These are phyloP conservation scores for Athene noctua DNA, from an alignment of 2,113 vertebrate genomes.

Conservation along the genomic window DNA sequence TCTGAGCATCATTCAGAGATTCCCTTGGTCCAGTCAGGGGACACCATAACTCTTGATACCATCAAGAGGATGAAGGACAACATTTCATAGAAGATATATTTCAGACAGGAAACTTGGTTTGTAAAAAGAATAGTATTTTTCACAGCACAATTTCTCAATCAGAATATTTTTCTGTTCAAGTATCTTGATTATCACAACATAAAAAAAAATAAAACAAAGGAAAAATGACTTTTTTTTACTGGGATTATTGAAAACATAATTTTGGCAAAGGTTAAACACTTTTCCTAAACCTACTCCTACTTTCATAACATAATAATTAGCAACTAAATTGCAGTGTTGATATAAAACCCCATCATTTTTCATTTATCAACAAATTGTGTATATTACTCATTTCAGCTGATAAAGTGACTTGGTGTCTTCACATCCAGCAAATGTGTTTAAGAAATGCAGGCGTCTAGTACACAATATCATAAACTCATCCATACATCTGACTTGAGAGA, in stretches of 20 bases:
- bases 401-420: neutral
- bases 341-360: neutral
- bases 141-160: neutral
- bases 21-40: neutral
- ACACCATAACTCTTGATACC: neutral
- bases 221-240: neutral
- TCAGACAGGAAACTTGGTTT: neutral
- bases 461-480: neutral
- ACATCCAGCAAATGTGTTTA: neutral
- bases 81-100: neutral
- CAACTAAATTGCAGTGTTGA: accelerated
- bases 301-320: neutral
- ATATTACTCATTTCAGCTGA: neutral
- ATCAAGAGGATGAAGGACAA: neutral
- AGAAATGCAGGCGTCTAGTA: neutral
- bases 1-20: neutral
- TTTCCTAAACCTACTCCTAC: neutral
- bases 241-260: neutral
- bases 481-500: neutral
- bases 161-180: neutral
- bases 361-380: neutral
- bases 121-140: neutral
- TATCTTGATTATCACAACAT: neutral
- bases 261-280: neutral
- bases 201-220: neutral